These are phyloP conservation scores for Hirtodrosophila alboralis DNA, from an alignment of 2,888 invertebrate species.

Conservation along the genomic window DNA sequence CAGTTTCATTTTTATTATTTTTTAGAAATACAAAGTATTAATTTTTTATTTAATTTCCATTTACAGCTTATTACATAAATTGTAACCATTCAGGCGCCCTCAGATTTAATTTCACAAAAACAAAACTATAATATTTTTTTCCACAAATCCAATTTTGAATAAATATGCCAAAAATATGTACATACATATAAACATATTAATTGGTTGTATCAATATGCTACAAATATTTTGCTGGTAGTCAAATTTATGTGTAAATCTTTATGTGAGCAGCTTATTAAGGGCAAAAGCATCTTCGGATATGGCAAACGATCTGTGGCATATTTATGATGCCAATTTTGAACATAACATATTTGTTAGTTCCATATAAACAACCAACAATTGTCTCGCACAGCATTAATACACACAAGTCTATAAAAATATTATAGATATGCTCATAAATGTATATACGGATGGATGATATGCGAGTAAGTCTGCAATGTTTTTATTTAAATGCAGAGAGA, in stretches of 20 bases:
- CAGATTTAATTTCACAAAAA: conserved; percentile 11
- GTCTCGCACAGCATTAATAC: conserved; percentile 46
- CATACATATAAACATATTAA: conserved; percentile 37
- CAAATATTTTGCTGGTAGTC: conserved; percentile 21
- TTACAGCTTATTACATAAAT: background rate
- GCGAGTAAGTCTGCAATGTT: conserved; percentile 25
- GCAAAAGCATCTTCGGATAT: conserved; percentile 24
- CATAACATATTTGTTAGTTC: conserved; percentile 23
- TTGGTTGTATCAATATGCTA: conserved; percentile 50
- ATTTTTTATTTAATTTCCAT: too few relatives aligned
- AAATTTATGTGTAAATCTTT: conserved; percentile 56
- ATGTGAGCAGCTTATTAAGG: conserved; percentile 46
- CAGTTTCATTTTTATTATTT: too few relatives aligned
- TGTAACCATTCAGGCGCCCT: conserved; percentile 25
- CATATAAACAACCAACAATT: conserved; percentile 45
- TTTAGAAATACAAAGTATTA: too few relatives aligned
- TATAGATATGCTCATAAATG: conserved; percentile 53
- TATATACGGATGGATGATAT: conserved; percentile 6
- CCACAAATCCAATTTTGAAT: conserved; percentile 6
- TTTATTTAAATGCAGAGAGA: conserved; percentile 47
- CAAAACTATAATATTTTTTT: conserved; percentile 42
- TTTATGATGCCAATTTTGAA: conserved; percentile 57
- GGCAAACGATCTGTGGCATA: conserved; percentile 44
- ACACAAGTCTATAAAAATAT: conserved; percentile 61
- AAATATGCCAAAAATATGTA: conserved; percentile 19